Conservation (phyloP, 2,797 vertebrate species). For the Eulemur albifrons region DNA sequence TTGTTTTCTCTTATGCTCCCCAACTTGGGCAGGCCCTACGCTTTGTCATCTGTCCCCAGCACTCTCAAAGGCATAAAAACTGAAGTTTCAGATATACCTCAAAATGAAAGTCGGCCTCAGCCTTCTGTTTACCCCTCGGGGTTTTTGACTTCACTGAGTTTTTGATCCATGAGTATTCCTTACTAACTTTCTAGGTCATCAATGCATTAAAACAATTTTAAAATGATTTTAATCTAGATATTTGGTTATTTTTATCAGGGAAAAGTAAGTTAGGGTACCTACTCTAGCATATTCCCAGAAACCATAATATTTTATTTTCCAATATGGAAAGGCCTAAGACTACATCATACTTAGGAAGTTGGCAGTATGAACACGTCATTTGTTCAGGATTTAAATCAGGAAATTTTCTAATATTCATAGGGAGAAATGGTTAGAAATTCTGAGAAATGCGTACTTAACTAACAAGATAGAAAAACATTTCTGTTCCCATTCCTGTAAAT, state of each 20-base stretch:
- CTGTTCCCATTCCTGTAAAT: neutral
- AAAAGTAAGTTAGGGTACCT: neutral
- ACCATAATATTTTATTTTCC: constrained; percentile 4
- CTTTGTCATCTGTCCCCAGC: neutral
- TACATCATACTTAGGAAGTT: neutral
- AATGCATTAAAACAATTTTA: neutral
- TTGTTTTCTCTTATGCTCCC: neutral
- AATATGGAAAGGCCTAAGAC: neutral
- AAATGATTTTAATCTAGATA: neutral
- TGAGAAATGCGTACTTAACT: neutral
- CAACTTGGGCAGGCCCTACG: neutral
- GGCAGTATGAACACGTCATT: constrained; percentile 14
- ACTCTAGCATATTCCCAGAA: neutral
- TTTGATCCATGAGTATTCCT: neutral
- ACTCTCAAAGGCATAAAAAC: neutral
- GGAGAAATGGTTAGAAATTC: neutral
- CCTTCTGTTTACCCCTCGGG: neutral
- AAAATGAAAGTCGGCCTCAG: neutral
- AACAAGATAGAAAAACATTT: constrained; percentile 12
- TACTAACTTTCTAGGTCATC: neutral
- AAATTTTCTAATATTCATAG: neutral
- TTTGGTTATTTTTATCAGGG: constrained; percentile 23
- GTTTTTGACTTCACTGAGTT: neutral
- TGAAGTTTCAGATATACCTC: neutral
- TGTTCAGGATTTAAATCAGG: neutral